These are phyloP conservation scores for Hycleus phaleratus DNA, from an alignment of 1,140 invertebrate species.

Conservation along the genomic window DNA sequence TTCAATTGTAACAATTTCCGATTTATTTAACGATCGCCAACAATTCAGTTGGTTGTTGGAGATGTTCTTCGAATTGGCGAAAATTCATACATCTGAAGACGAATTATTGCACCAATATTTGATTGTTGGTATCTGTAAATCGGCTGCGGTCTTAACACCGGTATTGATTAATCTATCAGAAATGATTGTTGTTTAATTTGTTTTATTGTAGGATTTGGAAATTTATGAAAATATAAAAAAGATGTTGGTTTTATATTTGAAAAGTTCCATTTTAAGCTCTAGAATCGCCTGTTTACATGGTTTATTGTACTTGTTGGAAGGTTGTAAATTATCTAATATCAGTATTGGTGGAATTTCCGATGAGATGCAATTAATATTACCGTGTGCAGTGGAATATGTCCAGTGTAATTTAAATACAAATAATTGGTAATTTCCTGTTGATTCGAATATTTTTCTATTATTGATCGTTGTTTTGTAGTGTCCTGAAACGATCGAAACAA, in stretches of 20 bases:
- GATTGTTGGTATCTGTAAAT: constrained; percentile 60
- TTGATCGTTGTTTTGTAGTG: constrained; percentile 32
- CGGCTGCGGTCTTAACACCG: constrained; percentile 55
- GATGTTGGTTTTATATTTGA: constrained; percentile 55
- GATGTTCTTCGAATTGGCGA: constrained; percentile 55
- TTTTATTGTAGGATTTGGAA: constrained; percentile 45
- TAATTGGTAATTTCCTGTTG: constrained; percentile 41
- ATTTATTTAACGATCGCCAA: constrained; percentile 60
- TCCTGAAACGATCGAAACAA: constrained; percentile 51
- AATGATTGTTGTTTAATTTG: neutral
- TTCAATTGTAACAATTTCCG: constrained; percentile 61
- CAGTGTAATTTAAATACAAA: constrained; percentile 53
- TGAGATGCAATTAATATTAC: constrained; percentile 53
- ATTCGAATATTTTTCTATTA: constrained; percentile 13
- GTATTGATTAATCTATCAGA: constrained; percentile 33
- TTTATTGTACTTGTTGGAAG: constrained; percentile 68
- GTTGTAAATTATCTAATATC: constrained; percentile 49
- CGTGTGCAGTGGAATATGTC: constrained; percentile 61
- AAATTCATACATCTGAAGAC: constrained; percentile 57
- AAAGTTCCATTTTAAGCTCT: constrained; percentile 56
- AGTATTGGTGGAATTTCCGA: constrained; percentile 48
- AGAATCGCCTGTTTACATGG: constrained; percentile 65
- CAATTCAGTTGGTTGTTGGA: constrained; percentile 71
- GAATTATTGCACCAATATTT: constrained; percentile 64
- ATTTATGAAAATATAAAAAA: constrained; percentile 54